A percentile compares a stretch with the other conserved stretches of the same genome.
Conservation (phyloP, 1,140 invertebrate species). For the Uloborus diversus region DNA sequence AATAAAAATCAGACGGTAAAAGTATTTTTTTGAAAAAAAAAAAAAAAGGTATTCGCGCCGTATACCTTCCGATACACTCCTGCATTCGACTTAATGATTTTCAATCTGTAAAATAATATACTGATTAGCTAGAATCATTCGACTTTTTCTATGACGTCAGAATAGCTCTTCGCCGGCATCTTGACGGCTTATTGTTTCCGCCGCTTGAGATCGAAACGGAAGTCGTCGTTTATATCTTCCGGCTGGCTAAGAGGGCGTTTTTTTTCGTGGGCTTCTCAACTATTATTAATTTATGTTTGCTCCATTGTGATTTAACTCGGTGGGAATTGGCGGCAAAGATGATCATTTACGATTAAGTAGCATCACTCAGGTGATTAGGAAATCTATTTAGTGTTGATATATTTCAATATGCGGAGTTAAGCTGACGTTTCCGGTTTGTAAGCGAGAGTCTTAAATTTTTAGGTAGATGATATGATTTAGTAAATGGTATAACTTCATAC, state of each 20-base stretch:
- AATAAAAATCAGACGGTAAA: too few species aligned
- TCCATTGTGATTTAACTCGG: slow-evolving; percentile 31
- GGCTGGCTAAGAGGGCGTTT: not conserved
- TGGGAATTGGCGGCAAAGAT: slow-evolving; percentile 14
- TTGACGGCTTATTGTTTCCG: slow-evolving; percentile 27
- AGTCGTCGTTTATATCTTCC: slow-evolving; percentile 31
- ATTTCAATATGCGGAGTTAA: not conserved
- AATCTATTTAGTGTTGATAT: not conserved
- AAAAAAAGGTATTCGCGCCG: too few species aligned
- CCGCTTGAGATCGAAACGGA: not conserved
- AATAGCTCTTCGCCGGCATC: not conserved
- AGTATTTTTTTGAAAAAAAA: too few species aligned
- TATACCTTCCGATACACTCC: too few species aligned
- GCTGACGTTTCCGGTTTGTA: slow-evolving; percentile 13
- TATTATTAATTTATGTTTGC: slow-evolving; percentile 23
- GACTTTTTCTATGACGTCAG: slow-evolving; percentile 5
- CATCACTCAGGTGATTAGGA: slow-evolving; percentile 12
- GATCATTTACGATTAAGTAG: slow-evolving; percentile 1
- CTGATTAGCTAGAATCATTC: too few species aligned
- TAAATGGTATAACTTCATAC: not conserved
- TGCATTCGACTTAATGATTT: too few species aligned
- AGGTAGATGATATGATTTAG: not conserved
- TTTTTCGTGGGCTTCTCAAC: slow-evolving; percentile 11
- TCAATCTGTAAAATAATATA: too few species aligned
- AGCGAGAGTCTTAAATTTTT: not conserved